These are phyloP conservation scores for Phalanger gymnotis DNA, from an alignment of 2,797 vertebrate genomes.

Conservation along the genomic window DNA sequence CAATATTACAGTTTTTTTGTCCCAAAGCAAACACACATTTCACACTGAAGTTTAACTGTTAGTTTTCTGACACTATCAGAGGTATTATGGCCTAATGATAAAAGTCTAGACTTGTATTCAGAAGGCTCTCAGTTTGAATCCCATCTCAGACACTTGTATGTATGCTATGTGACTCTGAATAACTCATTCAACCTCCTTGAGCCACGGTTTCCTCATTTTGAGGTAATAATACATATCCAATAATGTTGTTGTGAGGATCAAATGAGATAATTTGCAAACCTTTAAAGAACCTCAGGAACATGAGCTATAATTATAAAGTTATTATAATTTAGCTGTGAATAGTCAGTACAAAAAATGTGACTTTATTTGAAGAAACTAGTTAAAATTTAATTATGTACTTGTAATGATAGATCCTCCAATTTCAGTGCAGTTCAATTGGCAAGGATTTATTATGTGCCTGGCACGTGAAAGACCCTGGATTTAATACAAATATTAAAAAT, in stretches of 20 bases:
- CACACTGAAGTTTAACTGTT: neutral
- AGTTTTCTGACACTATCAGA: neutral
- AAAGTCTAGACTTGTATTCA: too few species aligned
- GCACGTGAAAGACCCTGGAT: neutral
- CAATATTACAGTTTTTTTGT: neutral
- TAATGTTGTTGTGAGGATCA: neutral
- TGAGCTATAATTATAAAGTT: neutral
- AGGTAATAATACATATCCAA: neutral
- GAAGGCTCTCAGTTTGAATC: neutral
- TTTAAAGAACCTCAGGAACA: neutral
- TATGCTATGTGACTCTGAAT: neutral
- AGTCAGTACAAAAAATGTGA: slow-evolving; percentile 5
- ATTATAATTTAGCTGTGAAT: slow-evolving; percentile 37
- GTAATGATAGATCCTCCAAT: slow-evolving; percentile 42
- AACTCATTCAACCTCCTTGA: neutral
- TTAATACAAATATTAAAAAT: neutral
- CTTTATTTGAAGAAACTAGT: slow-evolving; percentile 54
- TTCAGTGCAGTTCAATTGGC: neutral
- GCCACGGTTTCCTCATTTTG: neutral
- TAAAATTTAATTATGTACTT: slow-evolving; percentile 11
- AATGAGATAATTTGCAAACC: neutral
- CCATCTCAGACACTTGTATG: neutral
- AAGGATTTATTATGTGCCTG: neutral
- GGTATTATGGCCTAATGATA: neutral
- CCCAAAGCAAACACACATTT: neutral